Evolutionary conservation across 2,797 vertebrate species (phyloP), one percentile per base, ranked within the genome.

Genomic region (Epinephelus malabaricus): DNA sequence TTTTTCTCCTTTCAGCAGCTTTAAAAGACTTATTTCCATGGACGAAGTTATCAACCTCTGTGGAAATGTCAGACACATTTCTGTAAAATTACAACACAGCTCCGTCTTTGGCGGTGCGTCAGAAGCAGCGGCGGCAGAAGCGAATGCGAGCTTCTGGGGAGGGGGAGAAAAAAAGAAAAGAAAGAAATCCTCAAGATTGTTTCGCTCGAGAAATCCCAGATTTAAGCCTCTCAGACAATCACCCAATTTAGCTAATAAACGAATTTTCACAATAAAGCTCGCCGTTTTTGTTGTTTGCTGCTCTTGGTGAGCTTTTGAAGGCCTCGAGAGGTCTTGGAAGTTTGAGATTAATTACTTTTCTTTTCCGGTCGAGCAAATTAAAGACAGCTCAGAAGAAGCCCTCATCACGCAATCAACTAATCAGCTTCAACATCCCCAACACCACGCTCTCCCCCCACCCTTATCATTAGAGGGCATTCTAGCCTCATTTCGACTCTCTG

Each of bases 271-370:
- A 83, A 81, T 83, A 82, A 64, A 38, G 49, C 78, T 81, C 19
- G 15, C 5, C 6, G 17, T 77, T 88, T 77, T 81, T 90, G 76
- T 83, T 90, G 82, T 86, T 83, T 83, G 64, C 38, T 5, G 13
- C 79, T 79, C 88, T 79, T 63, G 21, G 19, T 65, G 60, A 69
- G 74, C 73, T 64, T 79, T 63, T 86, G 68, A 89, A 86, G 71
- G 72, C 78, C 85, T 55, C 68, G 1, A 83, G 88, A 91, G 86
- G 72, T 86, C 89, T 82, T 50, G 47, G 55, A 88, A 91, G 76
- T 92, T 86, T 59, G 69, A 84, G 76, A 90, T 91, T 92, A 91
- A 94, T 92, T 93, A 86, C 88, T 92, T 90, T 83, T 80, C 64
- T 85, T 92, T 89, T 90, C 76, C 43, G 55, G 69, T 77, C 1